These are phyloP conservation scores for Megaceryle maxima DNA, from an alignment of 2,113 vertebrate genomes.

Conservation along the genomic window DNA sequence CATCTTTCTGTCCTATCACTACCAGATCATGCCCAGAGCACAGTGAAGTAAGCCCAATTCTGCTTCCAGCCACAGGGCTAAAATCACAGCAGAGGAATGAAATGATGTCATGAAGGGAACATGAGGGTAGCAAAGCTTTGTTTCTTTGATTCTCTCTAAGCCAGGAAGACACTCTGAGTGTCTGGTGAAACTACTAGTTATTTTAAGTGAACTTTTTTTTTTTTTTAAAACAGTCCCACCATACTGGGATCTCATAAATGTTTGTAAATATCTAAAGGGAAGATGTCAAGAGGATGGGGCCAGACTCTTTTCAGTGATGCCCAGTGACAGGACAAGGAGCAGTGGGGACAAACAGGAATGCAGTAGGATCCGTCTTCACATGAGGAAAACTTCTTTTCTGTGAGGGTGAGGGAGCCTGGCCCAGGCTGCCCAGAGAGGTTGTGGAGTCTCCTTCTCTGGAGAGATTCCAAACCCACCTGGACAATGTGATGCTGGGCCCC, in stretches of 20 bases:
- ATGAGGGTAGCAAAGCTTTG: not conserved
- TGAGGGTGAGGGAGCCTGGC: too few species aligned
- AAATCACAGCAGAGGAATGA: not conserved
- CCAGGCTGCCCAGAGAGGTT: not conserved
- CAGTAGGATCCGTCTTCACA: too few species aligned
- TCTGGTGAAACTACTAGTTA: not conserved
- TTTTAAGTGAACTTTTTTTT: not conserved
- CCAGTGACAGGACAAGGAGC: not conserved
- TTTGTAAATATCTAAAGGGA: not conserved
- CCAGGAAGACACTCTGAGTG: not conserved
- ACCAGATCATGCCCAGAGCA: not conserved
- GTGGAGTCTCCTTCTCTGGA: not conserved
- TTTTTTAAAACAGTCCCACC: not conserved
- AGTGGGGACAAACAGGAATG: too few species aligned
- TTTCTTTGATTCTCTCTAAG: not conserved
- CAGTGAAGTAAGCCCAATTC: not conserved
- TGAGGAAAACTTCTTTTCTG: too few species aligned
- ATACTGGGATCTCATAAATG: not conserved
- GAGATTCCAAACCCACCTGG: not conserved
- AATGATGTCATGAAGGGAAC: not conserved
- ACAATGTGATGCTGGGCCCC: not conserved
- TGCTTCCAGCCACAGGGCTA: not conserved
- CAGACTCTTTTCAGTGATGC: not conserved
- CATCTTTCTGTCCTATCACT: not conserved
- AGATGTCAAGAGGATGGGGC: not conserved